Percentiles rank a stretch among this genome's conserved stretches.
phyloP scores from a whole-genome alignment of 64 coral and sea anemone genomes.

The Stichodactyla mertensii region DNA sequence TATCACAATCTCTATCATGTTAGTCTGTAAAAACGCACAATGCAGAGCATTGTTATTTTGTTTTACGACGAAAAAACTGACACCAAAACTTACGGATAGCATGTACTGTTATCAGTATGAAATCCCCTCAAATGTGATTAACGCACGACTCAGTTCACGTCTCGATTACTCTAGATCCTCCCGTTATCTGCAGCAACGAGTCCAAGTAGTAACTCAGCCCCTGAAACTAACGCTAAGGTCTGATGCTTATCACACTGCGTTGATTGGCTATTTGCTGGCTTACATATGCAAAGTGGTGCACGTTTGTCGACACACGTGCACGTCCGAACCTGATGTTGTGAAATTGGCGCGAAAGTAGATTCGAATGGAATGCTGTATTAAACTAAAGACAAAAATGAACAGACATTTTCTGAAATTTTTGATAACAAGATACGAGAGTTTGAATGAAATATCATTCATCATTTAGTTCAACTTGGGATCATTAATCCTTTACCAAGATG shows the following conservation, averaged over 20 bases:
- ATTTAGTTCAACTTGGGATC: not conserved
- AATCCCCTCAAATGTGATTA: not conserved
- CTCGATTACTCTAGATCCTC: not conserved
- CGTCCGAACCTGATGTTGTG: not conserved
- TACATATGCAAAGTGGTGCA: not conserved
- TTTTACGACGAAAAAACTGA: not conserved
- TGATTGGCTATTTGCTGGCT: constrained; percentile 4
- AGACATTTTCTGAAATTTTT: not conserved
- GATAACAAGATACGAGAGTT: not conserved
- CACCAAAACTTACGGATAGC: not conserved
- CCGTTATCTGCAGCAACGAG: not conserved
- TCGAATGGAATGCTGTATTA: not conserved
- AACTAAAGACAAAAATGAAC: not conserved
- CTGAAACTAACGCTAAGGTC: not conserved
- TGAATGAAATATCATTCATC: not conserved
- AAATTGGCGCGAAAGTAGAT: not conserved
- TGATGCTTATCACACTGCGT: not conserved
- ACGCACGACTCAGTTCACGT: not conserved
- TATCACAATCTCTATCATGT: not conserved
- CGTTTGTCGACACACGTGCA: not conserved
- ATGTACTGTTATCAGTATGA: not conserved
- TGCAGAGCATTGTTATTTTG: not conserved
- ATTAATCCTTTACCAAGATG: not conserved
- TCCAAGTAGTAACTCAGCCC: not conserved
- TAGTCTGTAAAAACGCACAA: not conserved